Evolutionary conservation across 2,888 invertebrate genomes (phyloP).

Genomic region (Julus scandinavius): DNA sequence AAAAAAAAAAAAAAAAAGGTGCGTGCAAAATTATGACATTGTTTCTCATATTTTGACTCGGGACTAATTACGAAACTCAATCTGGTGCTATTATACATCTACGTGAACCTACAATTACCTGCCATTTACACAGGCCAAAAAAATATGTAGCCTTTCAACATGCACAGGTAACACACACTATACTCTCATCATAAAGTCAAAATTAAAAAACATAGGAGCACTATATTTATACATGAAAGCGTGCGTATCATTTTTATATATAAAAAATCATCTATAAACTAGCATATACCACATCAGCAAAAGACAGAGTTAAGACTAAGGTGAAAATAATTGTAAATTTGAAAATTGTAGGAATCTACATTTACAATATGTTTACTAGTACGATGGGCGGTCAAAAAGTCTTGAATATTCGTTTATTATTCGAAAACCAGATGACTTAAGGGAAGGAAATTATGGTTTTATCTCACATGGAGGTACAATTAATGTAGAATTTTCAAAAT

Average conservation of each 20-base stretch:
- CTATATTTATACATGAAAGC: conserved; percentile 27
- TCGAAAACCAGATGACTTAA: no score
- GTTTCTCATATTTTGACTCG: conserved; percentile 50
- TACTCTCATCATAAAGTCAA: conserved; percentile 24
- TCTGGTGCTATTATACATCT: conserved; percentile 50
- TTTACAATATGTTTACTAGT: no score
- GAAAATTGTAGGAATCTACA: no score
- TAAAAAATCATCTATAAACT: background rate
- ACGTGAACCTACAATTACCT: conserved; percentile 52
- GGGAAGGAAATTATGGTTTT: no score
- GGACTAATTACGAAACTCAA: conserved; percentile 54
- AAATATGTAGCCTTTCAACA: conserved; percentile 50
- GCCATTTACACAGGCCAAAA: conserved; percentile 52
- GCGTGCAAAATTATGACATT: conserved; percentile 54
- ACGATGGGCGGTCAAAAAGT: no score
- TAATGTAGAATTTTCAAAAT: no score
- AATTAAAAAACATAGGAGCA: background rate
- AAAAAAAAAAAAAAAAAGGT: background rate
- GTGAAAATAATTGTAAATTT: no score
- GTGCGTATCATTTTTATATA: background rate
- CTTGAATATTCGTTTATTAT: no score
- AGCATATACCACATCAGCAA: background rate
- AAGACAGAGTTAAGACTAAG: background rate
- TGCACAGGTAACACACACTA: background rate
- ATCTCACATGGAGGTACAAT: no score